Evolutionary conservation across 2,797 vertebrate species (phyloP).

Genomic region (Enteromius unitaeniatus): DNA sequence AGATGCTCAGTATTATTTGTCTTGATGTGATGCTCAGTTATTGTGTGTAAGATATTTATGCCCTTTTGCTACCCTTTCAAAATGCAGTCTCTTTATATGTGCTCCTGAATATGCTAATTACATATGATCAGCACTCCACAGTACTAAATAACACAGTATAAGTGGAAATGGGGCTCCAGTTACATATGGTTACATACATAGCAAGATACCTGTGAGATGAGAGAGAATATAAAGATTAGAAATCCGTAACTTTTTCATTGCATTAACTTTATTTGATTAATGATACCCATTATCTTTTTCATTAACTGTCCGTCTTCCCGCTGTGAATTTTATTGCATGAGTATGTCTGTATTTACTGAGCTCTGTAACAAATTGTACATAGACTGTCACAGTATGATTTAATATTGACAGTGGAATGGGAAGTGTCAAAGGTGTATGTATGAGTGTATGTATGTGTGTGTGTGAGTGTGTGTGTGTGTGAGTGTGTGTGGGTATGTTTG

Average conservation of each 20-base stretch:
- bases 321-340: slow-evolving; percentile 81
- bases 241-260: background rate
- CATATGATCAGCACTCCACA: background rate
- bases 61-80: slow-evolving; percentile 65
- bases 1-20: slow-evolving; percentile 75
- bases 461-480: slow-evolving; percentile 41
- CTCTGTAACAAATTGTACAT: slow-evolving; percentile 89
- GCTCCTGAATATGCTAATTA: background rate
- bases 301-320: background rate
- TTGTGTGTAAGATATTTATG: slow-evolving; percentile 75
- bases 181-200: background rate
- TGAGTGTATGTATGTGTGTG: slow-evolving; percentile 67
- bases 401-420: slow-evolving; percentile 77
- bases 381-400: slow-evolving; percentile 79
- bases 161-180: background rate
- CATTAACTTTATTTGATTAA: slow-evolving; percentile 8
- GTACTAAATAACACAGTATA: background rate
- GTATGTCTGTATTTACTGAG: slow-evolving; percentile 82
- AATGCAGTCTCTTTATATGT: background rate
- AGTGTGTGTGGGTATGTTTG: slow-evolving; percentile 56
- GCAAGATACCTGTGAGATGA: background rate
- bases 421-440: slow-evolving; percentile 74
- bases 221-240: background rate
- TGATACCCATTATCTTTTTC: slow-evolving; percentile 22
- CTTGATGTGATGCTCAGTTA: slow-evolving; percentile 79